phyloP scores from a whole-genome alignment of 2,113 vertebrate genomes.

The Chunga burmeisteri region DNA sequence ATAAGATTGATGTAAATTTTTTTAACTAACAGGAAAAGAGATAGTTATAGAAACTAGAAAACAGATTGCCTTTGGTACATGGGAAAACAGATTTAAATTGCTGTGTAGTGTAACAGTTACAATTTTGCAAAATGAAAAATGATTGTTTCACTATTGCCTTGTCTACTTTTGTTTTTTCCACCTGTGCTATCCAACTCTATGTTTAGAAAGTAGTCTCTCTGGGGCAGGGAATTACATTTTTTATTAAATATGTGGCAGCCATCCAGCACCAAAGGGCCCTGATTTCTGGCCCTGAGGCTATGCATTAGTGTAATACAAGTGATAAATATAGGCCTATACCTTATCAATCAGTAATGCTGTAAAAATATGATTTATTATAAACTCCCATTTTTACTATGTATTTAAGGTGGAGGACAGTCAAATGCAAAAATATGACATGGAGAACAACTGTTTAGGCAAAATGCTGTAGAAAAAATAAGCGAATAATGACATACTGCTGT shows the following conservation, averaged over 20 bases:
- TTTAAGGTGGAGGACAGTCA: neutral
- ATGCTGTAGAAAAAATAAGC: neutral
- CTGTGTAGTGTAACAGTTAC: constrained; percentile 8
- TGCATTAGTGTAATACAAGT: neutral
- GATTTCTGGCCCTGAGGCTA: neutral
- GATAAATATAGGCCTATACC: neutral
- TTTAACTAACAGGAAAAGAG: constrained; percentile 6
- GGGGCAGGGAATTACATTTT: constrained; percentile 7
- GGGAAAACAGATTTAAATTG: constrained; percentile 47
- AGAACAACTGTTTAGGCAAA: neutral
- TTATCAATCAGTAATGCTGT: neutral
- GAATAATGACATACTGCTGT: neutral
- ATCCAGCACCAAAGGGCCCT: neutral
- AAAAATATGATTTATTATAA: neutral
- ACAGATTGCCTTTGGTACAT: constrained; percentile 12
- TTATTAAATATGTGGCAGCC: constrained; percentile 31
- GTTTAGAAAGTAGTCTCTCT: constrained; percentile 30
- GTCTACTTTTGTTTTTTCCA: constrained; percentile 6
- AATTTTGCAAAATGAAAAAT: constrained; percentile 55
- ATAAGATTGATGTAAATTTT: constrained; percentile 14
- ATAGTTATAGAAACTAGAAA: constrained; percentile 18
- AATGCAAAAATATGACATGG: neutral
- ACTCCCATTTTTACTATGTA: neutral
- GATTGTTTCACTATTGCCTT: constrained; percentile 23
- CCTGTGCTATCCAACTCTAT: neutral